Base-by-base conservation (phyloP, 2,888 invertebrate species). In the Lottia gigantea region DNA sequence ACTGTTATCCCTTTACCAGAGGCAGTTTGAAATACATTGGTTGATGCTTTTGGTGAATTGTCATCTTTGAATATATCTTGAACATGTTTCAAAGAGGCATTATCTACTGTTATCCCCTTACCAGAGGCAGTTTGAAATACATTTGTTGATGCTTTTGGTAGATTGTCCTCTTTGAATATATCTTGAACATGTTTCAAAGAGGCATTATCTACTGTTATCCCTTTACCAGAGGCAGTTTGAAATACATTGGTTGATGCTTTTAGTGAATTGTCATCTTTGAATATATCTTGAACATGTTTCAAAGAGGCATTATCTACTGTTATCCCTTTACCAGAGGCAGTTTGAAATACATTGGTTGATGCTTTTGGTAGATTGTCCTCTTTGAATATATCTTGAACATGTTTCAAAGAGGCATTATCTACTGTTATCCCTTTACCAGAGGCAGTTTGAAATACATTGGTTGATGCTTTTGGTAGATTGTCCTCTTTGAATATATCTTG, bases 151-250 rank as follows among this genome's bases (percentile, higher is more conserved):
- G 19, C 62, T 26, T 64, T 63, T 1, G 55, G 4, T n/a, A 46
- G 61, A 25, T 61, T 23, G 11, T 65, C 66, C 1, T 26, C 62
- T 11, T 23, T n/a, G 26, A 67, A 46, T 6, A 70, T 47, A 15
- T 46, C 47, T 64, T 64, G 61, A 7, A 67, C 75, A 63, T 73
- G 67, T 46, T 74, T 23, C 19, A 74, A 16, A 25, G 75, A 67
- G 40, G 65, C 71, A 26, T 68, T 67, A 19, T 75, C 72, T 1
- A 76, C 68, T n/a, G 23, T 49, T 0, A 78, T 71, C 55, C 19
- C n/a, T 31, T 68, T 71, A 16, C 74, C 71, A 23, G 72, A 71
- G 14, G 73, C 74, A 64, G 76, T 72, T n/a, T 70, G 68, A 71
- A 79, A 76, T 26, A 64, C 64, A 62, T 46, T 47, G 45, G 40